phyloP scores from a whole-genome alignment of 1,140 invertebrate species.

The Oncopodura yosiiana region DNA sequence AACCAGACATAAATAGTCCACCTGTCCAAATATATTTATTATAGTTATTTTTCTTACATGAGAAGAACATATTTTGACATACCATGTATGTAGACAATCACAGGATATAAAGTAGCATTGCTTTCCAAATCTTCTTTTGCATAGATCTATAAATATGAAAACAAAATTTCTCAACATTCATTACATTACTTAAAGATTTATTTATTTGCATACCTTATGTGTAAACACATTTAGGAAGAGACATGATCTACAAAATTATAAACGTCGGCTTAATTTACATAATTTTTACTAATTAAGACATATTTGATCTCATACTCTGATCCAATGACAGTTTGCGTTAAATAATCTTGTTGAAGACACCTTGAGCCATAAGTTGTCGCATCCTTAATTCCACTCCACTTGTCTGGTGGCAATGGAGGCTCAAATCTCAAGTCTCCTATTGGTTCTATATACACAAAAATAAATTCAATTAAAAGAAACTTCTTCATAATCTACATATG shows the following conservation, averaged over 20 bases:
- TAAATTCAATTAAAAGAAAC: not conserved
- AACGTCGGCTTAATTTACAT: too few relatives aligned
- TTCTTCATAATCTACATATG: not conserved
- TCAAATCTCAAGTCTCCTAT: conserved; percentile 26
- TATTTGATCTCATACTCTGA: too few relatives aligned
- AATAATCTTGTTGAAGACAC: conserved; percentile 18
- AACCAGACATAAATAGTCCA: conserved; percentile 41
- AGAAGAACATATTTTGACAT: not conserved
- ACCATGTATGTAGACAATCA: conserved; percentile 28
- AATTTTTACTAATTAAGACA: too few relatives aligned
- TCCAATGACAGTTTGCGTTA: conserved; percentile 15
- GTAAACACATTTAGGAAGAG: conserved; percentile 22
- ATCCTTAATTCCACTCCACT: conserved; percentile 14
- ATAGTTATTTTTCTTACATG: not conserved
- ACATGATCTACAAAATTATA: too few relatives aligned
- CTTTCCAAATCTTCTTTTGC: not conserved
- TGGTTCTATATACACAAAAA: conserved; percentile 3
- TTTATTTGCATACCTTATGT: conserved; percentile 11
- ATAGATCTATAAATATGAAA: not conserved
- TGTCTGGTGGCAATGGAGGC: conserved; percentile 19
- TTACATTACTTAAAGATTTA: not conserved
- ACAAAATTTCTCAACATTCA: not conserved
- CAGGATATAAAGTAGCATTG: conserved; percentile 3
- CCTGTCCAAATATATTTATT: conserved; percentile 25
- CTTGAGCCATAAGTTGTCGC: conserved; percentile 15